Evolutionary conservation across 2,797 vertebrate genomes (phyloP).

Genomic region (Huso huso): DNA sequence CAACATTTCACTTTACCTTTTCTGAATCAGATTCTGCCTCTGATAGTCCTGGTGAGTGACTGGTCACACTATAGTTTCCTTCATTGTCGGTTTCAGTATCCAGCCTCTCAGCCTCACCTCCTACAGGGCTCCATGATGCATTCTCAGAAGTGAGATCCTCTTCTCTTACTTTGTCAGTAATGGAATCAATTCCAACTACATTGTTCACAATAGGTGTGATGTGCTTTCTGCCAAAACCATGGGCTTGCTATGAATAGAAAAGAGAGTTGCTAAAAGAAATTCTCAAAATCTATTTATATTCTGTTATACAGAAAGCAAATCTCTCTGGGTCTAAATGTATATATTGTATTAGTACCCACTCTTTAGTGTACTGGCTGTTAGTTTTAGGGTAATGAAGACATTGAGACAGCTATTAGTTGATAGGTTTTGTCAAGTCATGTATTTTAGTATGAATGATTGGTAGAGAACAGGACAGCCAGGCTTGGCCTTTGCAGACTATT

Average conservation of each 20-base stretch:
- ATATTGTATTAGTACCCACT: too few relatives aligned
- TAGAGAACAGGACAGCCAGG: too few relatives aligned
- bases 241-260: neutral
- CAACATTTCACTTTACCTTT: constrained; percentile 32
- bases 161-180: neutral
- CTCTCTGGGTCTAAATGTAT: too few relatives aligned
- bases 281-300: too few relatives aligned
- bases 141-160: neutral
- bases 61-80: constrained; percentile 13
- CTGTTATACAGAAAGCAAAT: too few relatives aligned
- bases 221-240: neutral
- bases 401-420: too few relatives aligned
- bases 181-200: neutral
- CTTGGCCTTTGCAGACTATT: too few relatives aligned
- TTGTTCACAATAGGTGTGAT: constrained; percentile 10
- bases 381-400: too few relatives aligned
- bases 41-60: constrained; percentile 36
- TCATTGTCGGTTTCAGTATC: constrained; percentile 8
- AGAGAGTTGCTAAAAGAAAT: neutral
- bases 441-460: too few relatives aligned
- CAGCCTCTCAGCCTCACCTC: constrained; percentile 12
- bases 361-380: too few relatives aligned
- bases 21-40: constrained; percentile 34
- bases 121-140: neutral
- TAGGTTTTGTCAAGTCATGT: too few relatives aligned